These are phyloP conservation scores for Phataginus tricuspis DNA, from an alignment of 2,797 vertebrate genomes.

Conservation along the genomic window DNA sequence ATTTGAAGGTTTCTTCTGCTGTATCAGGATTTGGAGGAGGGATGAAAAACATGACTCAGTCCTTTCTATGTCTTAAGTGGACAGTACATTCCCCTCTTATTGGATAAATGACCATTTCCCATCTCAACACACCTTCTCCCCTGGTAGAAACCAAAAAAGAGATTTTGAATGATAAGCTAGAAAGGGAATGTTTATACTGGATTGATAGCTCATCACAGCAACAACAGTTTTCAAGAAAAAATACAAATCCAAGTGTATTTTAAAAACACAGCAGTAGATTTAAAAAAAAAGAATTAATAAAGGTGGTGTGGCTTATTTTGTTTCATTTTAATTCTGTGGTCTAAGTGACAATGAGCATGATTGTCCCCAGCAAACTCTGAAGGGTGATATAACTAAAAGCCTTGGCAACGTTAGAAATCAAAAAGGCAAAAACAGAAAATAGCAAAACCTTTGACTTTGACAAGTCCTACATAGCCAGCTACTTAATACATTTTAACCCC, in stretches of 20 bases:
- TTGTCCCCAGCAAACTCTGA: background rate
- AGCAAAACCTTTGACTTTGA: background rate
- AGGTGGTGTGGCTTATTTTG: background rate
- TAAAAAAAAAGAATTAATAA: background rate
- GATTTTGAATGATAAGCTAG: conserved; percentile 6
- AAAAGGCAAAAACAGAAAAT: conserved; percentile 45
- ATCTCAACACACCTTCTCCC: background rate
- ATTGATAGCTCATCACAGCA: background rate
- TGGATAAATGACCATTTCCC: background rate
- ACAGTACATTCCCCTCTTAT: background rate
- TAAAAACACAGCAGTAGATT: background rate
- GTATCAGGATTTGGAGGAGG: background rate
- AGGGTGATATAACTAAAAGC: background rate
- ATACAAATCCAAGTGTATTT: background rate
- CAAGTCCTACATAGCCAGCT: conserved; percentile 51
- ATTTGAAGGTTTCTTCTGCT: background rate
- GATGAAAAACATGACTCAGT: background rate
- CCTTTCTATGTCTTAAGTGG: background rate
- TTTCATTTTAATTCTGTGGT: conserved; percentile 5
- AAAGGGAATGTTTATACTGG: background rate
- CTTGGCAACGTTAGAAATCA: conserved; percentile 31
- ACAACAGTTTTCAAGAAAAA: conserved; percentile 32
- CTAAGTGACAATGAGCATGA: background rate
- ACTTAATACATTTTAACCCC: conserved; percentile 63
- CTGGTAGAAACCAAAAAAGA: background rate